phyloP scores from a whole-genome alignment of 2,113 vertebrate species.

The Holacanthus passer region DNA sequence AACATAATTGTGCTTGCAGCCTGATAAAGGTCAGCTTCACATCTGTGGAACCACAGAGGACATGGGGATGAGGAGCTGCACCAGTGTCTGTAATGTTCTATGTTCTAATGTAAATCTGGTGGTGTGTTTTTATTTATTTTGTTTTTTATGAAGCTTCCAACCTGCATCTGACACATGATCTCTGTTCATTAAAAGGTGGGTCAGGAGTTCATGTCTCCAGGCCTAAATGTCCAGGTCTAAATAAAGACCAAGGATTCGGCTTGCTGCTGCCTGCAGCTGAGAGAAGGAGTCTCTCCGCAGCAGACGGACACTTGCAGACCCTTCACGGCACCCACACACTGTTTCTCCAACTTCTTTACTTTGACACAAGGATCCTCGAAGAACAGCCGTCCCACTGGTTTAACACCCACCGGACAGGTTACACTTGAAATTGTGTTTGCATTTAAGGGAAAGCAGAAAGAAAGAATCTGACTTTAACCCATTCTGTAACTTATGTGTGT shows the following conservation, averaged over 20 bases:
- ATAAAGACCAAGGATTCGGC: constrained; percentile 76
- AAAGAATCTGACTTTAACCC: not conserved
- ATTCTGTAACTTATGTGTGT: not conserved
- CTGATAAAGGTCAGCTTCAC: constrained; percentile 48
- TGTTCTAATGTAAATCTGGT: no score
- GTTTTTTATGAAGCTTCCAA: constrained; percentile 45
- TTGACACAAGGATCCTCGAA: constrained; percentile 1
- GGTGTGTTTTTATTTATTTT: not conserved
- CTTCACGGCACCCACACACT: constrained; percentile 17
- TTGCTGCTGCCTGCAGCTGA: constrained; percentile 58
- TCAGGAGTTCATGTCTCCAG: constrained; percentile 79
- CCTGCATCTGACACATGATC: constrained; percentile 75
- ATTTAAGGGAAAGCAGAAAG: not conserved
- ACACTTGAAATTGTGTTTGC: not conserved
- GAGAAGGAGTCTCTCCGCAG: constrained; percentile 51
- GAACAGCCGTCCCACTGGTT: not conserved
- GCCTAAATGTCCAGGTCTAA: constrained; percentile 78
- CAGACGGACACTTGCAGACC: constrained; percentile 25
- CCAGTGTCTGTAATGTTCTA: not conserved
- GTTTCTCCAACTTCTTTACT: constrained; percentile 4
- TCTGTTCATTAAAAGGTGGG: constrained; percentile 78
- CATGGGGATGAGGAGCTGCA: not conserved
- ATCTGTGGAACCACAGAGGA: constrained; percentile 3
- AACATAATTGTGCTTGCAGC: constrained; percentile 14
- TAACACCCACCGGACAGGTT: constrained; percentile 21